Evolutionary conservation across 23 tunicate species (phyloP), one percentile per base, ranked within the genome.

Genomic region (Ciona savignyi): DNA sequence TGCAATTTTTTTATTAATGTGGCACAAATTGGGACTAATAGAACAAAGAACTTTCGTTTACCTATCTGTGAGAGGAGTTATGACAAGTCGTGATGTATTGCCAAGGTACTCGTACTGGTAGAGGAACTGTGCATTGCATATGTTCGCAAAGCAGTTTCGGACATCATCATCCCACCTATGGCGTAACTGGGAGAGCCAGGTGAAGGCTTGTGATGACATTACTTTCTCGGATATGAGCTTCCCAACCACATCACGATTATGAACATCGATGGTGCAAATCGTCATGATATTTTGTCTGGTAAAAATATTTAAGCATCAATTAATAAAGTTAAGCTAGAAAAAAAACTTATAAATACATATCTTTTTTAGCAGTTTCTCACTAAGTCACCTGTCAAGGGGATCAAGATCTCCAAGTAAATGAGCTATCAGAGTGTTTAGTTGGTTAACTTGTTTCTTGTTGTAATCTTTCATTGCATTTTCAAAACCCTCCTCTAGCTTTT

Each of bases 401-500:
- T 73, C 34, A 19, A 89, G 74, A 67, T 89, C 86, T 26, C 89
- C 89, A 22, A 89, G 82, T 63, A 89, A 33, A 60, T 78, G 76
- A 29, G 69, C 64, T 56, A 89, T 89, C 63, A 89, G 74, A 1
- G 89, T 76, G 86, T 89, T 89, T 22, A 89, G 81, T 70, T 89
- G 96, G 28, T 63, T 89, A 27, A 89, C 74, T 74, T 89, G 96
- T 42, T 89, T 89, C 82, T 83, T 83, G 89, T 89, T 83, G 78
- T 89, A 89, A 78, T 89, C 96, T 67, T 89, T 89, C 96, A 89
- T 89, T 25, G 96, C 96, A 74, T 89, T 89, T 49, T 89, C 96
- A 75, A 89, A 89, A 25, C 96, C 96, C 78, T 89, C 96, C 62
- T 89, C 96, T 2, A 89, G 78, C 61, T 89, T 89, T 65, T 89